Percentiles rank a stretch among this genome's conserved stretches.
Conservation (phyloP, 2,797 vertebrate genomes). For the Cirrhinus molitorella region DNA sequence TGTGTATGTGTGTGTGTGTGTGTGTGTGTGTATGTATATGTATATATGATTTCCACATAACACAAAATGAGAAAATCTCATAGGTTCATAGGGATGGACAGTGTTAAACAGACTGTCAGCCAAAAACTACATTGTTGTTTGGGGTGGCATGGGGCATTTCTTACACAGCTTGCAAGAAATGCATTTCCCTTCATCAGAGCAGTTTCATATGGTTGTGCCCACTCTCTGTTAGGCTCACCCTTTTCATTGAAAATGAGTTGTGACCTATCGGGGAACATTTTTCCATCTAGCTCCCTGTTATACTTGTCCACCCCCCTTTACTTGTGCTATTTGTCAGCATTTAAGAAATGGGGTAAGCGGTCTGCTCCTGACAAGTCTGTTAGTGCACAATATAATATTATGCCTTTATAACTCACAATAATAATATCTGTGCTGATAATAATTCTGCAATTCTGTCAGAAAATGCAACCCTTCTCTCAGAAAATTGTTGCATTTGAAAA, state of each 20-base stretch:
- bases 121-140: neutral
- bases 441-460: too few relatives aligned
- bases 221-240: neutral
- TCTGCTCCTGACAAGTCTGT: neutral
- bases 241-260: conserved; percentile 5
- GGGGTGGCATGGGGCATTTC: neutral
- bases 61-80: too few relatives aligned
- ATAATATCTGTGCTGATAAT: neutral
- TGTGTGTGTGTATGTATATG: too few relatives aligned
- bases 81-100: neutral
- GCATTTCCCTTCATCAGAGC: neutral
- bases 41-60: too few relatives aligned
- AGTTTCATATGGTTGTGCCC: neutral
- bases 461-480: too few relatives aligned
- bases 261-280: neutral
- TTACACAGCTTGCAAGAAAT: neutral
- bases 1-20: too few relatives aligned
- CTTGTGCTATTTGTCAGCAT: neutral
- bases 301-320: neutral
- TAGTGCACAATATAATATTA: neutral
- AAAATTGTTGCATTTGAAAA: too few relatives aligned
- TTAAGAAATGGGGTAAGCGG: neutral
- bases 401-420: neutral
- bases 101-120: neutral
- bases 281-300: neutral